Conservation (phyloP, 2,113 vertebrate genomes). For the Ameiurus melas region DNA sequence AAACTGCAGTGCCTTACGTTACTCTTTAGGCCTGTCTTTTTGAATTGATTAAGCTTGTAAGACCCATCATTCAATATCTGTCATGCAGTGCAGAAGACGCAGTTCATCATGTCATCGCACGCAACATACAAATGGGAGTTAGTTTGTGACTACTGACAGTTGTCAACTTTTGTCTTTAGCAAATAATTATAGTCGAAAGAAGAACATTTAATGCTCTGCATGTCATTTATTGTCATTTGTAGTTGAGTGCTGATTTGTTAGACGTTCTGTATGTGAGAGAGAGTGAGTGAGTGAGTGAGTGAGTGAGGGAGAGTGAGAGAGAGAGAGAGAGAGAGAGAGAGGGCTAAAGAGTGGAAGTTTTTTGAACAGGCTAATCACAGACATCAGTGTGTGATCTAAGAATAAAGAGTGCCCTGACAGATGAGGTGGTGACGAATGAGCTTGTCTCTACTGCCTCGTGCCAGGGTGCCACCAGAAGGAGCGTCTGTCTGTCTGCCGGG, state of each 20-base stretch:
- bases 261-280: slow-evolving; percentile 42
- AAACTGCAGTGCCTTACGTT: slow-evolving; percentile 47
- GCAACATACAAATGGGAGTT: slow-evolving; percentile 51
- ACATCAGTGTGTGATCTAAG: slow-evolving; percentile 72
- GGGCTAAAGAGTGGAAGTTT: slow-evolving; percentile 51
- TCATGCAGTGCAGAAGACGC: slow-evolving; percentile 49
- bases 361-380: slow-evolving; percentile 61
- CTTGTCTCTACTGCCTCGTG: slow-evolving; percentile 67
- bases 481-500: slow-evolving; percentile 74
- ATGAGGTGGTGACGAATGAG: slow-evolving; percentile 72
- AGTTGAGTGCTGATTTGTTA: slow-evolving; percentile 57
- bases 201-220: slow-evolving; percentile 55
- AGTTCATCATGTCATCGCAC: slow-evolving; percentile 56
- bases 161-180: slow-evolving; percentile 59
- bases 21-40: slow-evolving; percentile 54
- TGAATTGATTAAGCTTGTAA: slow-evolving; percentile 57
- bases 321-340: slow-evolving; percentile 42
- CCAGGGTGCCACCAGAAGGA: slow-evolving; percentile 73
- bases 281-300: slow-evolving; percentile 33
- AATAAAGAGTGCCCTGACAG: slow-evolving; percentile 73
- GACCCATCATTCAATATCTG: slow-evolving; percentile 57
- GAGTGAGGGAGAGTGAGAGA: slow-evolving; percentile 29
- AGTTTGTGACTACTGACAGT: slow-evolving; percentile 57
- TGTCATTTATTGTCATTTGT: slow-evolving; percentile 58
- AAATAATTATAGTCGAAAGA: slow-evolving; percentile 59